phyloP scores from a whole-genome alignment of 1,140 invertebrate species.

The Temnothorax nylanderi region DNA sequence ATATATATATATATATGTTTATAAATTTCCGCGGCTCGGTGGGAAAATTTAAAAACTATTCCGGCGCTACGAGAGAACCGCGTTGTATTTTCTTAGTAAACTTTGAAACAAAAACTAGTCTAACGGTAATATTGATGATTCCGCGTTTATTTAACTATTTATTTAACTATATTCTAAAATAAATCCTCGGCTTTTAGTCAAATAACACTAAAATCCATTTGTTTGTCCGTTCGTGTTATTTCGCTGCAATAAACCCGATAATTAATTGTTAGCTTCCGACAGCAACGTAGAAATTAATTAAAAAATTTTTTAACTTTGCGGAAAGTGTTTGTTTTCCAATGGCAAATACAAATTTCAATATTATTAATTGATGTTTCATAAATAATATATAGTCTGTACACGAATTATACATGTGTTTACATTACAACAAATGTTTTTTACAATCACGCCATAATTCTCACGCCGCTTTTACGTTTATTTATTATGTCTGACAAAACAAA shows the following conservation, averaged over 20 bases:
- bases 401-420: background rate
- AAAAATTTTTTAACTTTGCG: background rate
- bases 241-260: background rate
- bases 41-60: slow-evolving; percentile 38
- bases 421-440: slow-evolving; percentile 15
- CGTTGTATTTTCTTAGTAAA: slow-evolving; percentile 34
- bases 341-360: background rate
- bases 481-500: slow-evolving; percentile 65
- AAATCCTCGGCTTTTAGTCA: background rate
- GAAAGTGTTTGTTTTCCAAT: background rate
- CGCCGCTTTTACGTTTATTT: slow-evolving; percentile 71
- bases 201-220: slow-evolving; percentile 5
- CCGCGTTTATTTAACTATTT: slow-evolving; percentile 28
- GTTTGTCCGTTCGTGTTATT: background rate
- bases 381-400: slow-evolving; percentile 66
- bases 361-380: slow-evolving; percentile 61
- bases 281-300: background rate
- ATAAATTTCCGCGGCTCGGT: slow-evolving; percentile 49
- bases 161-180: slow-evolving; percentile 31
- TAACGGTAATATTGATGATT: background rate
- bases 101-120: background rate
- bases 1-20: slow-evolving; percentile 46
- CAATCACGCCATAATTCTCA: slow-evolving; percentile 29
- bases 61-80: background rate
- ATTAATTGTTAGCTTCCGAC: background rate